These are phyloP conservation scores for Lynx canadensis DNA, from an alignment of 2,113 vertebrate genomes.

Conservation along the genomic window DNA sequence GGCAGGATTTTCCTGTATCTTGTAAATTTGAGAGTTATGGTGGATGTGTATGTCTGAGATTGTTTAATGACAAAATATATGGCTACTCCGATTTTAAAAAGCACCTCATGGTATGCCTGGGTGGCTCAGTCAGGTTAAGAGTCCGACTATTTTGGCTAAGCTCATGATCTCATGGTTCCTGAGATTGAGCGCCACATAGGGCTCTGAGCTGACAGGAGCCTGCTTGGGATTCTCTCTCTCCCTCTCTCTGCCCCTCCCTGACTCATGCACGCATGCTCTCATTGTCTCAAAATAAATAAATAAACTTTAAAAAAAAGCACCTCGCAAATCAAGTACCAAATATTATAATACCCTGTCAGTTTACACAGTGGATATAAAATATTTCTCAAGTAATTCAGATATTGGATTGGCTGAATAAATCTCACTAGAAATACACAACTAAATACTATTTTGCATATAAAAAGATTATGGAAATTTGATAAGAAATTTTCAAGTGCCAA, in stretches of 20 bases:
- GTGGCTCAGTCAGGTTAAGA: too few species aligned
- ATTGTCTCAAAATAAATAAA: too few species aligned
- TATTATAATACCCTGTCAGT: not conserved
- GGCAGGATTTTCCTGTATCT: not conserved
- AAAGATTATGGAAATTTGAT: not conserved
- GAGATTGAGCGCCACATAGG: too few species aligned
- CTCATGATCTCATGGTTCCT: too few species aligned
- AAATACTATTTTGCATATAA: not conserved
- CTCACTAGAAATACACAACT: not conserved
- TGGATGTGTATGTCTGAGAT: not conserved
- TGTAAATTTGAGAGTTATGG: not conserved
- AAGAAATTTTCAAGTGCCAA: not conserved
- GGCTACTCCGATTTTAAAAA: not conserved
- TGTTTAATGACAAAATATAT: not conserved
- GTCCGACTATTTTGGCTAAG: too few species aligned
- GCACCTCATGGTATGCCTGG: not conserved
- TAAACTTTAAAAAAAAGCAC: not conserved
- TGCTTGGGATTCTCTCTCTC: too few species aligned
- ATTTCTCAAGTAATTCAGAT: slow-evolving; percentile 19
- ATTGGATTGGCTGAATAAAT: not conserved
- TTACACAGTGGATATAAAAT: not conserved
- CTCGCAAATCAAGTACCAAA: not conserved
- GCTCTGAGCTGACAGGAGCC: too few species aligned
- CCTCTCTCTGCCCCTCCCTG: too few species aligned
- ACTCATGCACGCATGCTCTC: too few species aligned